Percentiles rank a stretch among this genome's conserved stretches.
phyloP scores from a whole-genome alignment of 2,888 invertebrate species.

The Cosmia trapezina region DNA sequence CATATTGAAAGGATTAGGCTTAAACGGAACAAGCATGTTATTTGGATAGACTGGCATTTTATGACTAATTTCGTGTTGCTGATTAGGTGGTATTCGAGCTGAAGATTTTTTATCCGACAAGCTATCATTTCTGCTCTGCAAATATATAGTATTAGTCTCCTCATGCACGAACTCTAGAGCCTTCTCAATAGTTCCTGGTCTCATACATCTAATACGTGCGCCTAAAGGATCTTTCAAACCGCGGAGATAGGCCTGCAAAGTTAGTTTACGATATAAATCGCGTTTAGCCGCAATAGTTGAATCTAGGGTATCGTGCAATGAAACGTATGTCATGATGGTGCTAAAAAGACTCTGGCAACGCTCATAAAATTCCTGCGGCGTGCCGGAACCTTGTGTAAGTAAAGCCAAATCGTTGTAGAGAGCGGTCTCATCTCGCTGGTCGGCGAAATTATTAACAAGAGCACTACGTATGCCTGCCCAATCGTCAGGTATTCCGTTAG shows the following conservation, averaged over 20 bases:
- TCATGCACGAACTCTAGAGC: neutral
- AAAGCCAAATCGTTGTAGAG: neutral
- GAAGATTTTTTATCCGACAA: neutral
- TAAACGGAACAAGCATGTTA: neutral
- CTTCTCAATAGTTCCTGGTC: neutral
- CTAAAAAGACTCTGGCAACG: neutral
- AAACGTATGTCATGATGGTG: conserved; percentile 3
- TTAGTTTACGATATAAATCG: neutral
- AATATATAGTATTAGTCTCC: neutral
- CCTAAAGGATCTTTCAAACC: conserved; percentile 3
- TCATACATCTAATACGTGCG: neutral
- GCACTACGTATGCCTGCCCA: neutral
- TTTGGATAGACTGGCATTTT: conserved; percentile 3
- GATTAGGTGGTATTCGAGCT: neutral
- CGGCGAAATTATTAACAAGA: neutral
- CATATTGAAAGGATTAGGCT: neutral
- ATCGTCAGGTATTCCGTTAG: neutral
- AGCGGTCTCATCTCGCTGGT: neutral
- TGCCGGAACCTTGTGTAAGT: neutral
- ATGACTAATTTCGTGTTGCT: neutral
- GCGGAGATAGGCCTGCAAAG: neutral
- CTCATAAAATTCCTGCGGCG: neutral
- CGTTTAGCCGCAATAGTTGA: neutral
- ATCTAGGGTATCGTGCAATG: neutral
- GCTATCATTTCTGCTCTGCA: neutral